phyloP scores from a whole-genome alignment of 2,113 vertebrate genomes.

The Petroica traversi region DNA sequence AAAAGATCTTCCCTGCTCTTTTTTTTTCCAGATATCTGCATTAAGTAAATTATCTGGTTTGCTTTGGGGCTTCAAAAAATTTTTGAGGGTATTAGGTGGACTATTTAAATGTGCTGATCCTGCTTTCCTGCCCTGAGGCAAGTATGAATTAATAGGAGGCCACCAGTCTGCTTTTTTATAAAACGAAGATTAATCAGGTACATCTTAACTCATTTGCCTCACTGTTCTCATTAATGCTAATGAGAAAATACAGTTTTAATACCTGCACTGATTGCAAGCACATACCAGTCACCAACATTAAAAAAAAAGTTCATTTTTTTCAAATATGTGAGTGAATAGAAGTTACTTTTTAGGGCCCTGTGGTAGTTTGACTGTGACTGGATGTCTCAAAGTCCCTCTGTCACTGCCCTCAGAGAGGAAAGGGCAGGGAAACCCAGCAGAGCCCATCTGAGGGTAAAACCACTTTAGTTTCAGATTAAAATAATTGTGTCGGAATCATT shows the following conservation, averaged over 20 bases:
- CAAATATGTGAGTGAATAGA: not conserved
- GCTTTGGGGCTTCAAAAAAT: not conserved
- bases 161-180: not conserved
- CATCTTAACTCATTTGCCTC: not conserved
- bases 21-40: not conserved
- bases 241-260: not conserved
- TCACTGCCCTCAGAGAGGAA: not conserved
- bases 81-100: not conserved
- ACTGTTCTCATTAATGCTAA: not conserved
- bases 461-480: not conserved
- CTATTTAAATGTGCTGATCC: not conserved
- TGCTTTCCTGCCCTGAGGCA: not conserved
- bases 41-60: not conserved
- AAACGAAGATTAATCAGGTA: conserved; percentile 10
- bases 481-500: not conserved
- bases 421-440: not conserved
- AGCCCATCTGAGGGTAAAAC: not conserved
- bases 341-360: not conserved
- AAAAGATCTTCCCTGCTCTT: not conserved
- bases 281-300: not conserved
- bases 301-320: not conserved
- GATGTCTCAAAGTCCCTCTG: not conserved
- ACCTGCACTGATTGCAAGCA: not conserved
- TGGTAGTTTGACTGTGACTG: not conserved
- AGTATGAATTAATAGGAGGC: not conserved